A percentile compares a stretch with the other conserved stretches of the same genome.
These are phyloP conservation scores for Suricata suricatta DNA, from an alignment of 2,113 vertebrate genomes.

Conservation along the genomic window DNA sequence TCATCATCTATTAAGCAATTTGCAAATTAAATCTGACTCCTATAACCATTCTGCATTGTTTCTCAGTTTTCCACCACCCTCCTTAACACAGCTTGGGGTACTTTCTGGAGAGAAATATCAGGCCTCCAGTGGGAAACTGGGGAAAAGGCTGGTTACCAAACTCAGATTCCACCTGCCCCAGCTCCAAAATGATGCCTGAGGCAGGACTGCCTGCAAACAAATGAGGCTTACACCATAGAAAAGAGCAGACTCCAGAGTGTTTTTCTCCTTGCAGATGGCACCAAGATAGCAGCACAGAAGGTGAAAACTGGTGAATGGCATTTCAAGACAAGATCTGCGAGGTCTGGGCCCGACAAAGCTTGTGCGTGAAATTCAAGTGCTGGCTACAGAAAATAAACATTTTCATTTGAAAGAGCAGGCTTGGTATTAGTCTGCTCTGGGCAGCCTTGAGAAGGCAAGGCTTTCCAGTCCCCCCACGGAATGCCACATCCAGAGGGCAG, in stretches of 20 bases:
- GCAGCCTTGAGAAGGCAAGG: not conserved
- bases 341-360: conserved; percentile 55
- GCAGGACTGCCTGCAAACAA: conserved; percentile 59
- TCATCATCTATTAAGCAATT: conserved; percentile 32
- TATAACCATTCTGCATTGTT: conserved; percentile 30
- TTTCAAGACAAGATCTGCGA: conserved; percentile 72
- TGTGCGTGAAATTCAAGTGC: conserved; percentile 67
- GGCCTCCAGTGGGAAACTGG: not conserved
- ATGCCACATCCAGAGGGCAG: conserved; percentile 17
- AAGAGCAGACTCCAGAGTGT: conserved; percentile 72
- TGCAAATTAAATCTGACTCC: conserved; percentile 48
- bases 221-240: conserved; percentile 59
- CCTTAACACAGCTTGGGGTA: conserved; percentile 40
- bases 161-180: conserved; percentile 38
- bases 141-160: conserved; percentile 37
- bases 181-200: conserved; percentile 54
- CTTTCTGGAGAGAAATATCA: conserved; percentile 29
- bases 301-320: conserved; percentile 74
- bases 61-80: conserved; percentile 52
- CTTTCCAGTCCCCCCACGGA: not conserved
- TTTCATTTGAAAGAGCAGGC: conserved; percentile 68
- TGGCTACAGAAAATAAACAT: conserved; percentile 67
- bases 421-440: conserved; percentile 1
- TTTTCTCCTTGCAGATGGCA: conserved; percentile 75
- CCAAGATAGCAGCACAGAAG: conserved; percentile 77